These are phyloP conservation scores for Haliclona indistincta DNA, from an alignment of 37 sponge, comb jelly and placozoan species.

Conservation along the genomic window DNA sequence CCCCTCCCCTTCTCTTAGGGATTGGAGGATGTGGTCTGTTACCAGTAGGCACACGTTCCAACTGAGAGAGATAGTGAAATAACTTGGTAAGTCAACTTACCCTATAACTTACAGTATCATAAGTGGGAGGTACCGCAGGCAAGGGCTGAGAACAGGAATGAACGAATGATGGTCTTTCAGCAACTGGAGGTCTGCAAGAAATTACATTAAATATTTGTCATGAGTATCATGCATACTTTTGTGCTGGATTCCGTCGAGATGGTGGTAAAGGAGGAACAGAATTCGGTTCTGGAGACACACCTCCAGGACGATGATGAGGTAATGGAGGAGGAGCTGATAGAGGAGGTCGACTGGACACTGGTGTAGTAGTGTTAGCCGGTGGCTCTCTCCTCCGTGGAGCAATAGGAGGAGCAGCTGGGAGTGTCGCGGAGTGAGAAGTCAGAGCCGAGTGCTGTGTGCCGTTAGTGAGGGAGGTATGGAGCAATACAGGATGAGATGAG, in stretches of 20 bases:
- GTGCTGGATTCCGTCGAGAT: too few species aligned
- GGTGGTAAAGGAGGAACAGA: too few species aligned
- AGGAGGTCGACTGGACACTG: background rate
- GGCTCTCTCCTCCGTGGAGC: constrained; percentile 4
- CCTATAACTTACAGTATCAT: too few species aligned
- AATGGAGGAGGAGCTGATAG: constrained; percentile 2
- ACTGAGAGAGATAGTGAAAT: too few species aligned
- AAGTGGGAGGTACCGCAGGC: background rate
- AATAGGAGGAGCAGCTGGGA: background rate
- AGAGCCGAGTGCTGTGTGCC: background rate
- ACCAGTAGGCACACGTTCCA: too few species aligned
- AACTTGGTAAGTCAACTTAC: too few species aligned
- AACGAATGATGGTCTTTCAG: background rate
- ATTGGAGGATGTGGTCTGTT: constrained; percentile 9
- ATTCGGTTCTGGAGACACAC: background rate
- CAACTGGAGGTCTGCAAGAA: background rate
- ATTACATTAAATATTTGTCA: too few species aligned
- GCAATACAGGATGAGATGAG: background rate
- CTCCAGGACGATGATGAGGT: too few species aligned
- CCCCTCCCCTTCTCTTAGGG: constrained; percentile 5
- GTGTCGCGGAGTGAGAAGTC: background rate
- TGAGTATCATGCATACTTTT: too few species aligned
- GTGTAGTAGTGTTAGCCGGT: too few species aligned
- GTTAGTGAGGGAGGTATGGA: background rate
- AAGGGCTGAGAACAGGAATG: background rate